Evolutionary conservation across 2,888 invertebrate species (phyloP), one percentile per base, ranked within the genome.

Genomic region (Scaptomyza cyrtandrae): DNA sequence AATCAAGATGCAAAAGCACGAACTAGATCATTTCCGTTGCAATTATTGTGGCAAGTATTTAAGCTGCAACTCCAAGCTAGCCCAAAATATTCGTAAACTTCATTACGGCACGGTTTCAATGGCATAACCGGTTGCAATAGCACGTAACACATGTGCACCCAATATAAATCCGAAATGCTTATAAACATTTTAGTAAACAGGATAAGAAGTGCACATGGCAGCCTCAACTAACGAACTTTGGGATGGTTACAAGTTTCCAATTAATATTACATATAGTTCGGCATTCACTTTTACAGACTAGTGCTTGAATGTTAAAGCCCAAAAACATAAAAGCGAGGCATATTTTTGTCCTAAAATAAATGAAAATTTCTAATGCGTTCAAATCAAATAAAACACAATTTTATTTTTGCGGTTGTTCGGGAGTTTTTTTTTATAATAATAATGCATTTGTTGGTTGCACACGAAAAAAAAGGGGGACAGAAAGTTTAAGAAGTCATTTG

Each of bases 351-450:
- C 24, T 24, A 24, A 6, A 16, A 29, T 11, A 48, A 16, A 9
- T 16, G 11, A 16, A 16, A 16, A 16, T 5, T 9, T 31, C 6
- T 5, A 13, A 33, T 16, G 1, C 35, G 6, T 5, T 43, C 4
- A n/a, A 6, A 35, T n/a, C 7, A 35, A 68, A 54, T 59, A 48
- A 75, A 71, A 76, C 76, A 64, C 45, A 49, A 0, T 37, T 45
- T 16, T 43, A 3, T 50, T 43, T 5, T 50, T 71, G 66, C 56
- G 57, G 74, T 44, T 74, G 57, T 31, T 63, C 70, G 63, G 75
- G 58, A 58, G 54, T 55, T 61, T 7, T 59, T 71, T 75, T 55
- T 61, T 7, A 56, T 71, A 73, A 49, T 52, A 58, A 74, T 61
- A 65, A 55, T 75, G 46, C 56, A 24, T 45, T 71, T 49, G 24